Evolutionary conservation across 1,140 invertebrate genomes (phyloP), one percentile per base, ranked within the genome.

Genomic region (Drosophila yakuba): DNA sequence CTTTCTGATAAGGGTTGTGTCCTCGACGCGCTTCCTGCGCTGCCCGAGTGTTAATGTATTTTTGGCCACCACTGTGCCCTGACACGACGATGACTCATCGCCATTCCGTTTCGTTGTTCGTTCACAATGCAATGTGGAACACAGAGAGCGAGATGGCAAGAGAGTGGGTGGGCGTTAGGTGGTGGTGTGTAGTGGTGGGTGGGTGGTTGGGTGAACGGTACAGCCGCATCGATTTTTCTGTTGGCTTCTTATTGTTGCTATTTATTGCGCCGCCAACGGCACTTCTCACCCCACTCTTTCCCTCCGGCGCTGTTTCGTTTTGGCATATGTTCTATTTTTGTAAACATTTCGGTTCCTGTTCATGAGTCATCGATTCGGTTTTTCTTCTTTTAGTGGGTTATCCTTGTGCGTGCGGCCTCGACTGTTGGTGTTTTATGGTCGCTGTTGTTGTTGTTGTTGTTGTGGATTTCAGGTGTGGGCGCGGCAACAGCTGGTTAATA

Each of bases 271-370:
- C 67, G 80, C 76, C 61, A 69, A 43, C 56, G 74, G 64, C 78
- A 71, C 60, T 80, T 80, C 44, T 68, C 64, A 64, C 64, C 64
- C 36, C 32, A 23, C 61, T 43, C 20, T 50, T 17, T 41, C 14
- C 45, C 28, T 44, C 43, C 35, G 48, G 50, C 59, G 36, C 52
- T 58, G 60, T 50, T 66, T 54, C 60, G 64, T 59, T 64, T 79
- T 80, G 84, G 84, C 84, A 89, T 84, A 89, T 89, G 84, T 78
- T 89, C 85, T 89, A 89, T 89, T 89, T 89, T 74, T 89, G 59
- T 68, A 85, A 75, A 79, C 75, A 79, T 58, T 66, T 68, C 76
- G 80, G 69, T 80, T 80, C 83, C 83, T 88, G 83, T 67, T 82
- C 59, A 88, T 88, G 83, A 88, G 80, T 88, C 84, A 88, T 89